Evolutionary conservation across 2,113 vertebrate species (phyloP).

Genomic region (Neoarius graeffei): DNA sequence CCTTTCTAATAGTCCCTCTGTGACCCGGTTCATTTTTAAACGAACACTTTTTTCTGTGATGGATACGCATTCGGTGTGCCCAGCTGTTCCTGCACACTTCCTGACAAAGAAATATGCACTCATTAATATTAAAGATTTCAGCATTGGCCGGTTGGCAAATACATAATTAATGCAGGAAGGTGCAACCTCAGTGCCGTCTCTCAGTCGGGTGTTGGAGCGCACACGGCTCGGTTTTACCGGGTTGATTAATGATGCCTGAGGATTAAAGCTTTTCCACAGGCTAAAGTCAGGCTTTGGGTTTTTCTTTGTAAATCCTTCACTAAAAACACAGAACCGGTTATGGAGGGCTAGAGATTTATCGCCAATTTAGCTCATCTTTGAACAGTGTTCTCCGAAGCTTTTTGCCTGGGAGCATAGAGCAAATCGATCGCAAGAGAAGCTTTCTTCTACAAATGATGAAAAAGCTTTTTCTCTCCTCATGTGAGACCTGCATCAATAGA

Average conservation of each 20-base stretch:
- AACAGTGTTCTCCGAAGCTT: not conserved
- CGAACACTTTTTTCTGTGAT: conserved; percentile 34
- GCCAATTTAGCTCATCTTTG: not conserved
- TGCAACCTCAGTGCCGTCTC: conserved; percentile 30
- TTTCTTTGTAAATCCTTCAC: not conserved
- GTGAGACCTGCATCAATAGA: conserved; percentile 28
- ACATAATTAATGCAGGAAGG: conserved; percentile 48
- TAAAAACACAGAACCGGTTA: not conserved
- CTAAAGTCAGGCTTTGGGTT: not conserved
- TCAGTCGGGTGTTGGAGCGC: conserved; percentile 9
- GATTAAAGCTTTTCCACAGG: conserved; percentile 22
- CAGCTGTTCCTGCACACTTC: conserved; percentile 37
- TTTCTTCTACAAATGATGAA: conserved; percentile 32
- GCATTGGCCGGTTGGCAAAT: conserved; percentile 14
- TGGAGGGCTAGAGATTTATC: not conserved
- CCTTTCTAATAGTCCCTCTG: conserved; percentile 27
- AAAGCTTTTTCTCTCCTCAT: conserved; percentile 15
- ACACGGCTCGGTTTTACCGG: conserved; percentile 21
- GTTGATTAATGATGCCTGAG: conserved; percentile 42
- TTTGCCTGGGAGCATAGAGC: not conserved
- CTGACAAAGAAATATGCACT: conserved; percentile 51
- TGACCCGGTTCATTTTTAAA: conserved; percentile 10
- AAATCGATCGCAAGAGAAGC: conserved; percentile 12
- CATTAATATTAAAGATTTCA: conserved; percentile 58
- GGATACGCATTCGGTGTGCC: conserved; percentile 35